phyloP scores from a whole-genome alignment of 2,113 vertebrate species.

The Zosterops borbonicus region DNA sequence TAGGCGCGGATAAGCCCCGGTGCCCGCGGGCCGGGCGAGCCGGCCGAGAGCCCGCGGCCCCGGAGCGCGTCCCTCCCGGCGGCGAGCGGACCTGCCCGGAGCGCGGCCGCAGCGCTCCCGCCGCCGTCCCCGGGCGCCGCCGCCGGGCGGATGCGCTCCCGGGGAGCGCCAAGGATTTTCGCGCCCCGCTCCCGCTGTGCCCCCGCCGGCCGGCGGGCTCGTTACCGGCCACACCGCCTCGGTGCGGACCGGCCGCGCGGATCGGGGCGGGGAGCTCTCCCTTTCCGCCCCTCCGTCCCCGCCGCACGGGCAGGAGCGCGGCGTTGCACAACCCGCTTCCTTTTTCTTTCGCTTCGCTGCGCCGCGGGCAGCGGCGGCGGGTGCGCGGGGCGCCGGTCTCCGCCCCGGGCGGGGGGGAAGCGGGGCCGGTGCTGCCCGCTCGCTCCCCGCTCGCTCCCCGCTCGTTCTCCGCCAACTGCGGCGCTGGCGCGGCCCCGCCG shows the following conservation, averaged over 20 bases:
- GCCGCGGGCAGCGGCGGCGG: background rate
- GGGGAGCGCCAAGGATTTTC: background rate
- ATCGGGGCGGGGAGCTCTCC: background rate
- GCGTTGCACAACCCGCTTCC: slow-evolving; percentile 48
- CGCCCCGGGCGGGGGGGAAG: background rate
- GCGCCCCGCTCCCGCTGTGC: background rate
- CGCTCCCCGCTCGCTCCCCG: background rate
- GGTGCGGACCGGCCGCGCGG: background rate
- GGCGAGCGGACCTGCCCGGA: background rate
- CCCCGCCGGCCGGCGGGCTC: background rate
- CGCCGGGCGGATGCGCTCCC: background rate
- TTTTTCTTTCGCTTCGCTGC: slow-evolving; percentile 32
- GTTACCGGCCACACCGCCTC: background rate
- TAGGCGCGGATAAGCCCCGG: background rate
- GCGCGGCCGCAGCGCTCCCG: background rate
- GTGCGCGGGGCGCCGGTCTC: background rate
- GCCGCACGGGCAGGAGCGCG: background rate
- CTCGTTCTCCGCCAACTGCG: background rate
- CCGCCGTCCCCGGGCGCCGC: background rate
- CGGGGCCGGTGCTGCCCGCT: background rate
- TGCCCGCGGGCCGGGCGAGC: background rate
- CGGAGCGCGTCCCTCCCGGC: background rate
- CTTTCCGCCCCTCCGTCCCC: background rate
- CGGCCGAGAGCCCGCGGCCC: background rate
- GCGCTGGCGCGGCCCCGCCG: background rate